These are phyloP conservation scores for Drosophila pandora DNA, from an alignment of 1,140 invertebrate genomes.

Conservation along the genomic window DNA sequence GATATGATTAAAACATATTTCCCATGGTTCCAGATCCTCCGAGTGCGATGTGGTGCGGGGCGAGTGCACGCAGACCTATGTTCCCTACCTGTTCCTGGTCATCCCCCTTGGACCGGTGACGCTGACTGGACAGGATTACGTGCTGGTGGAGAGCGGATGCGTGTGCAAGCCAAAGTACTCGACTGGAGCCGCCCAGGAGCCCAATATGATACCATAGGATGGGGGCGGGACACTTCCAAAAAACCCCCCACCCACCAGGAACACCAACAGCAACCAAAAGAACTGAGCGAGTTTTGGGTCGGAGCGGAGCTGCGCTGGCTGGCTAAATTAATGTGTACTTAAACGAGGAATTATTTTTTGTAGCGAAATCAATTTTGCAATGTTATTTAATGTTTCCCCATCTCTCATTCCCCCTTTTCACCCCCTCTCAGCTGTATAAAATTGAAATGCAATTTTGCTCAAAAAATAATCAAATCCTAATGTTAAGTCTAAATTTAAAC, in stretches of 20 bases:
- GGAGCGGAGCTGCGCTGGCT: slow-evolving; percentile 34
- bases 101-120: slow-evolving; percentile 95
- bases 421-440: slow-evolving; percentile 55
- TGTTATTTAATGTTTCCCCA: slow-evolving; percentile 70
- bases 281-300: slow-evolving; percentile 74
- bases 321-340: slow-evolving; percentile 61
- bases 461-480: slow-evolving; percentile 70
- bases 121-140: slow-evolving; percentile 95
- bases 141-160: slow-evolving; percentile 95
- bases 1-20: too few species aligned
- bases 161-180: slow-evolving; percentile 94
- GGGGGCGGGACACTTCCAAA: slow-evolving; percentile 23
- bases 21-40: slow-evolving; percentile 87
- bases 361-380: slow-evolving; percentile 79
- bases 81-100: slow-evolving; percentile 95
- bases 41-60: slow-evolving; percentile 95
- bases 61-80: slow-evolving; percentile 95
- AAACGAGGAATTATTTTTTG: slow-evolving; percentile 77
- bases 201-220: slow-evolving; percentile 84
- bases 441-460: slow-evolving; percentile 76
- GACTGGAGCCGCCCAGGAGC: slow-evolving; percentile 84
- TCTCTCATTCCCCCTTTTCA: slow-evolving; percentile 30
- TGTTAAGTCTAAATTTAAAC: slow-evolving; percentile 67
- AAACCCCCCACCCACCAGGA: slow-evolving; percentile 29
- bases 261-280: slow-evolving; percentile 74